Conservation (phyloP, 1,140 invertebrate species). For the Uloborus diversus region DNA sequence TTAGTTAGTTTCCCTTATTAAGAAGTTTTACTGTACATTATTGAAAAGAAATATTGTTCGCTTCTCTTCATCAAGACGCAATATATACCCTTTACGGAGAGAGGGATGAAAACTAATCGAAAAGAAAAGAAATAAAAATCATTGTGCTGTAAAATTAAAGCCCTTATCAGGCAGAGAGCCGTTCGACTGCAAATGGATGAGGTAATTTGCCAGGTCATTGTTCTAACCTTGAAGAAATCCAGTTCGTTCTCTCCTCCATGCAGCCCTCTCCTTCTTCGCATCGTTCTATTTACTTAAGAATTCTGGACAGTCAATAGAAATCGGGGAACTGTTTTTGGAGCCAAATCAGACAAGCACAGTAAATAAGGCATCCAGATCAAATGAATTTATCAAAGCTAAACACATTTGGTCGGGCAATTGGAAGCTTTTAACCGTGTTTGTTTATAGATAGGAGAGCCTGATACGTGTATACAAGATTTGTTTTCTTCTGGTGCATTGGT, state of each 20-base stretch:
- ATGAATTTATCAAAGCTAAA: too few relatives aligned
- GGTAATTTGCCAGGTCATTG: slow-evolving; percentile 44
- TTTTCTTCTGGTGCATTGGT: too few relatives aligned
- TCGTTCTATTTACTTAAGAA: neutral
- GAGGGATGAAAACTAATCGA: too few relatives aligned
- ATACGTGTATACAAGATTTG: too few relatives aligned
- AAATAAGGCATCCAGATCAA: too few relatives aligned
- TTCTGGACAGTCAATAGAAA: neutral
- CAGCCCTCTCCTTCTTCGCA: neutral
- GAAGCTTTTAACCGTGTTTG: too few relatives aligned
- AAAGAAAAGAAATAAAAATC: slow-evolving; percentile 7
- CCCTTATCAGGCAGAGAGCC: slow-evolving; percentile 21
- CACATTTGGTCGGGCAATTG: too few relatives aligned
- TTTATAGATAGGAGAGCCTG: too few relatives aligned
- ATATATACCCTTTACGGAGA: too few relatives aligned
- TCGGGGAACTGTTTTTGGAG: neutral
- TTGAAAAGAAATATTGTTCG: neutral
- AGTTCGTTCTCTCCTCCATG: neutral
- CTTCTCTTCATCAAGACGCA: neutral
- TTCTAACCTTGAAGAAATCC: slow-evolving; percentile 38
- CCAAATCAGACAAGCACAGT: too few relatives aligned
- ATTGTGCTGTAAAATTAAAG: slow-evolving; percentile 20
- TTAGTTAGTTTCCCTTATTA: too few relatives aligned
- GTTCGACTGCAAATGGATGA: slow-evolving; percentile 48
- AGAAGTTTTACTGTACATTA: neutral